These are phyloP conservation scores for Tupiocoris notatus DNA, from an alignment of 2,888 invertebrate genomes.

Conservation along the genomic window DNA sequence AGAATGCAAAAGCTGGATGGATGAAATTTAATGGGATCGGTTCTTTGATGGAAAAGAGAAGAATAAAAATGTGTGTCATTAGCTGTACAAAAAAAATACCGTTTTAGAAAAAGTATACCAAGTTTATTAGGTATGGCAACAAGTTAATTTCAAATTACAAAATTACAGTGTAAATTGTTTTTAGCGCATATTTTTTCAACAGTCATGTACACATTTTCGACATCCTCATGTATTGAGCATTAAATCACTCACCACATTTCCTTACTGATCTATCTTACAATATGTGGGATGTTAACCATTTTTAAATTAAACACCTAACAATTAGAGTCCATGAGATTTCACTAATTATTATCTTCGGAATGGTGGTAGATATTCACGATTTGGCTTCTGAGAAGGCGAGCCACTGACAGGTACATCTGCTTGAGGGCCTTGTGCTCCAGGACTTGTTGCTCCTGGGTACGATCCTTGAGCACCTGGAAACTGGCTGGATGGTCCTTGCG, in stretches of 20 bases:
- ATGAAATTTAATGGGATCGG: too few relatives aligned
- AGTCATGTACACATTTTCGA: conserved; percentile 25
- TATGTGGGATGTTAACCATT: not conserved
- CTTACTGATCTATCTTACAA: conserved; percentile 23
- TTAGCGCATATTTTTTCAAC: conserved; percentile 21
- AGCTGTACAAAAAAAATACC: conserved; percentile 15
- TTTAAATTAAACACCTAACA: conserved; percentile 23
- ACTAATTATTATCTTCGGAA: conserved; percentile 48
- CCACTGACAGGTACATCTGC: conserved; percentile 46
- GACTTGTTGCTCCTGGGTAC: conserved; percentile 19
- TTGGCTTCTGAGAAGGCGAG: conserved; percentile 50
- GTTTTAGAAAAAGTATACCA: too few relatives aligned
- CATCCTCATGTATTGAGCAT: conserved; percentile 19
- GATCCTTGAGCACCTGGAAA: conserved; percentile 36
- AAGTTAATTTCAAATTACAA: conserved; percentile 23
- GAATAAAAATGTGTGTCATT: too few relatives aligned
- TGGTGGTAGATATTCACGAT: conserved; percentile 78
- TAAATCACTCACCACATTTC: not conserved
- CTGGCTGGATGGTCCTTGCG: conserved; percentile 24
- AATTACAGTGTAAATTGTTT: conserved; percentile 28
- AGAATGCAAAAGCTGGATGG: too few relatives aligned
- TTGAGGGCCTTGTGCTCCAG: conserved; percentile 28
- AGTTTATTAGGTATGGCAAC: conserved; percentile 31
- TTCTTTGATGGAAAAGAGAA: too few relatives aligned
- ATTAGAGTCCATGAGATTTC: conserved; percentile 9